These are phyloP conservation scores for Vireo griseus DNA, from an alignment of 2,797 vertebrate genomes.

Conservation along the genomic window DNA sequence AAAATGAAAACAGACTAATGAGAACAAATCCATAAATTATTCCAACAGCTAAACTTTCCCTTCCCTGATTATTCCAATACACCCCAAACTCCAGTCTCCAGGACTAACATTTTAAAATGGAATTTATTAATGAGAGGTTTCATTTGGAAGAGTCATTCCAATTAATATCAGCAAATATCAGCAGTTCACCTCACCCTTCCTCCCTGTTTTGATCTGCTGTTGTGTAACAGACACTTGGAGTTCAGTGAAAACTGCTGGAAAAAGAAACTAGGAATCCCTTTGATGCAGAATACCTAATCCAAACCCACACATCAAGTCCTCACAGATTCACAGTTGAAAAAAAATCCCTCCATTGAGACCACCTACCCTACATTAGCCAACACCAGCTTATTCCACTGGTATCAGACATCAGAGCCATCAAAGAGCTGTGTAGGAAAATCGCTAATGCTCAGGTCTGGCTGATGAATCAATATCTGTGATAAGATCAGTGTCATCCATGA, in stretches of 20 bases:
- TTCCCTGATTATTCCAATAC: neutral
- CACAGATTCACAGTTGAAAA: neutral
- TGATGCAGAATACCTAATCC: neutral
- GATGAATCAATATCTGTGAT: constrained; percentile 23
- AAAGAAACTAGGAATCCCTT: neutral
- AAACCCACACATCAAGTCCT: neutral
- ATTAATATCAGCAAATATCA: neutral
- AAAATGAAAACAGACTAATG: neutral
- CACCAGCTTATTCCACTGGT: neutral
- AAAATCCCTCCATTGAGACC: neutral
- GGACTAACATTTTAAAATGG: neutral
- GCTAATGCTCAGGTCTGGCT: neutral
- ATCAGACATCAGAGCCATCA: neutral
- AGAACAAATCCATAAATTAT: neutral
- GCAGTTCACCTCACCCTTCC: neutral
- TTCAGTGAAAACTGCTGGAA: neutral
- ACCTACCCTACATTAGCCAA: neutral
- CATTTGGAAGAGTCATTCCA: neutral
- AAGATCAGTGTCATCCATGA: constrained; percentile 15
- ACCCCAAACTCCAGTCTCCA: neutral
- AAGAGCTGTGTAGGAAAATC: neutral
- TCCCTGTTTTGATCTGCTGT: neutral
- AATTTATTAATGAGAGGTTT: neutral
- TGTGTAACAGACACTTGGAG: neutral
- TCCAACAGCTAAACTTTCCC: neutral